A percentile compares a stretch with the other conserved stretches of the same genome.
phyloP scores from a whole-genome alignment of 2,113 vertebrate genomes.

The Cyprinodon variegatus region DNA sequence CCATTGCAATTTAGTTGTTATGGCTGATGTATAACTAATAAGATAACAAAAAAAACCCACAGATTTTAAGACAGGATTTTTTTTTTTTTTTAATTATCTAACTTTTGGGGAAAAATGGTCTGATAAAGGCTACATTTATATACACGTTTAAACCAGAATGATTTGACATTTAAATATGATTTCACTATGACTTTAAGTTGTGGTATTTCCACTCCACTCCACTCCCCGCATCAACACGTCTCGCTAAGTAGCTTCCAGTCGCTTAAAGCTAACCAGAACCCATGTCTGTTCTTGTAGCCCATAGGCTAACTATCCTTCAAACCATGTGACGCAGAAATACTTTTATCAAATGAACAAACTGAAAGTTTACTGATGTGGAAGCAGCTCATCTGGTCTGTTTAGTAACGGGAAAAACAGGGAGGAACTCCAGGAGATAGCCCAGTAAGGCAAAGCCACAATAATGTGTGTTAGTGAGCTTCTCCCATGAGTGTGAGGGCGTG shows the following conservation, averaged over 20 bases:
- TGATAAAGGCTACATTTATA: no score
- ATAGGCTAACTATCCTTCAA: slow-evolving; percentile 11
- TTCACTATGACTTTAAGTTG: no score
- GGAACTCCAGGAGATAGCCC: slow-evolving; percentile 36
- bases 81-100: no score
- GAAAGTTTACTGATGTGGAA: neutral
- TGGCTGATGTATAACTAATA: no score
- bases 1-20: no score
- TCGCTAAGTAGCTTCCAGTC: neutral
- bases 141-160: no score
- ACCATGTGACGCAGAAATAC: slow-evolving; percentile 22
- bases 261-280: neutral
- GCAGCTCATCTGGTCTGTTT: slow-evolving; percentile 23
- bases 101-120: no score
- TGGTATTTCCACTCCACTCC: no score
- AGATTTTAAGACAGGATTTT: no score
- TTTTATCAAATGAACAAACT: neutral
- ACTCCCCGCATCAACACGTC: neutral
- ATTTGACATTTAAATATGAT: no score
- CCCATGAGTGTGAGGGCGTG: slow-evolving; percentile 39
- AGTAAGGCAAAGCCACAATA: slow-evolving; percentile 47
- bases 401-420: slow-evolving; percentile 32
- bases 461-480: slow-evolving; percentile 13
- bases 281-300: neutral
- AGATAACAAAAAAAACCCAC: no score